A percentile compares a stretch with the other conserved stretches of the same genome.
Evolutionary conservation across 2,888 invertebrate genomes (phyloP).

Genomic region (Andrena bicolor): DNA sequence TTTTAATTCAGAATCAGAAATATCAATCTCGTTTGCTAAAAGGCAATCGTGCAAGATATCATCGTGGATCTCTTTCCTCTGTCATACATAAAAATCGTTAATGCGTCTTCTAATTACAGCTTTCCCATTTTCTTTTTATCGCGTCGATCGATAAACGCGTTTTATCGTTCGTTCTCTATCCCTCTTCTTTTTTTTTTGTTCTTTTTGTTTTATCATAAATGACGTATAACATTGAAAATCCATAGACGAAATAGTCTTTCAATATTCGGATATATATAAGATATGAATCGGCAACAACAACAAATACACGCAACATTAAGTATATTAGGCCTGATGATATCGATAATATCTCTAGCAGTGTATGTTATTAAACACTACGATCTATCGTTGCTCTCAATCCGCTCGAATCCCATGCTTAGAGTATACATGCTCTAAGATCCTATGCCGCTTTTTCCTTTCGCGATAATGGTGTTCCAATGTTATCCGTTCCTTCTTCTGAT

Average conservation of each 20-base stretch:
- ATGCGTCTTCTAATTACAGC: constrained; percentile 48
- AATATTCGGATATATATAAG: constrained; percentile 77
- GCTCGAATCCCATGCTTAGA: constrained; percentile 42
- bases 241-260: constrained; percentile 80
- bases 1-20: constrained; percentile 48
- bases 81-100: constrained; percentile 67
- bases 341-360: constrained; percentile 75
- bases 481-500: not conserved
- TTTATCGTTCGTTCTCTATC: constrained; percentile 2
- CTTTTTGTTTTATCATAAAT: constrained; percentile 57
- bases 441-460: constrained; percentile 34
- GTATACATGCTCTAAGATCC: constrained; percentile 2
- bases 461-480: constrained; percentile 51
- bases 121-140: constrained; percentile 25
- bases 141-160: constrained; percentile 31
- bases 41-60: constrained; percentile 61
- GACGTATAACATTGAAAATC: constrained; percentile 79
- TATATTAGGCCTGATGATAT: constrained; percentile 84
- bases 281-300: constrained; percentile 82
- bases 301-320: constrained; percentile 83
- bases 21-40: constrained; percentile 77
- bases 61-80: constrained; percentile 48
- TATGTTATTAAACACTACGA: constrained; percentile 62
- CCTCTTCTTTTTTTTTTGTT: constrained; percentile 37
- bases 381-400: constrained; percentile 60